phyloP scores from a whole-genome alignment of 1,140 invertebrate species.

The Cyphomyrmex costatus region DNA sequence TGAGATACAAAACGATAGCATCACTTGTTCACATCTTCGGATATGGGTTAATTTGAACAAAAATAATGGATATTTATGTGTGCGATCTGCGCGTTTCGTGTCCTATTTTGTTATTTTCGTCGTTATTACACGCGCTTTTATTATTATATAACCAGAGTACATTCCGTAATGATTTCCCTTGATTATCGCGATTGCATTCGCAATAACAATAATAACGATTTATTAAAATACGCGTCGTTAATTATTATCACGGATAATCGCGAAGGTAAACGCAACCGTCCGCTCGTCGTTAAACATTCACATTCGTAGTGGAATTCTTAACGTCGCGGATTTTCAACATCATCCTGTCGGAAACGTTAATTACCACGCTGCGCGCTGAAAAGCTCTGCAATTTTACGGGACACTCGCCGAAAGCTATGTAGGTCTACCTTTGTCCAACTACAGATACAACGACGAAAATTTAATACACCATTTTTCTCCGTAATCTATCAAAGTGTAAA shows the following conservation, averaged over 20 bases:
- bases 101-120: constrained; percentile 51
- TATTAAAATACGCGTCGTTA: constrained; percentile 61
- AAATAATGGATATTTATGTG: constrained; percentile 40
- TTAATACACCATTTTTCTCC: constrained; percentile 39
- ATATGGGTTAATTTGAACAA: constrained; percentile 3
- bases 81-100: neutral
- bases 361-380: constrained; percentile 35
- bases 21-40: neutral
- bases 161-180: constrained; percentile 47
- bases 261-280: constrained; percentile 42
- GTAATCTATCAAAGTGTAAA: constrained; percentile 39
- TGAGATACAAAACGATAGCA: neutral
- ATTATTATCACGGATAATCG: constrained; percentile 64
- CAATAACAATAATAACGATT: constrained; percentile 60
- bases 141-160: constrained; percentile 63
- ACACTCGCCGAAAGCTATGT: constrained; percentile 12
- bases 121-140: constrained; percentile 49
- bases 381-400: constrained; percentile 22
- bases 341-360: constrained; percentile 25
- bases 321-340: constrained; percentile 48
- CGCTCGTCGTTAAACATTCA: constrained; percentile 46
- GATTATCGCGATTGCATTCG: constrained; percentile 45
- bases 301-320: constrained; percentile 55
- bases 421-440: constrained; percentile 18
- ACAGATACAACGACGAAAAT: constrained; percentile 22